These are phyloP conservation scores for Apis dorsata DNA, from an alignment of 1,140 invertebrate species.

Conservation along the genomic window DNA sequence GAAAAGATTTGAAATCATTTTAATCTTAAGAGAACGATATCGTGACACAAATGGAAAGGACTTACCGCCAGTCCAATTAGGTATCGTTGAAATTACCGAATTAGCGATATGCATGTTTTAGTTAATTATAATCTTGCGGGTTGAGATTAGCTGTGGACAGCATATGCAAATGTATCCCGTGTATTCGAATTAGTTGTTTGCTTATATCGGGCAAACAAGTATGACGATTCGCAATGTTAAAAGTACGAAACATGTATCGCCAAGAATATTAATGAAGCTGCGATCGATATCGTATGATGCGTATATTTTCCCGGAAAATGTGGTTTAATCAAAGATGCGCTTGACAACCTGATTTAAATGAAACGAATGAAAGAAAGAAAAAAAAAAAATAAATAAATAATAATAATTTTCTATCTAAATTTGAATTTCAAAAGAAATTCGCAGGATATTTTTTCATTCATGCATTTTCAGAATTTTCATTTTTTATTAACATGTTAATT, in stretches of 20 bases:
- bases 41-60: no score
- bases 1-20: no score
- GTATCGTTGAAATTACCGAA: neutral
- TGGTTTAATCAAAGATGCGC: neutral
- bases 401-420: no score
- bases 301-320: neutral
- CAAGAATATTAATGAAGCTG: neutral
- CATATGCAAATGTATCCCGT: neutral
- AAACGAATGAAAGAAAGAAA: neutral
- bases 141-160: neutral
- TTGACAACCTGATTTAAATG: neutral
- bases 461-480: no score
- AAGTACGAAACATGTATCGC: neutral
- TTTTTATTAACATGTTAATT: no score
- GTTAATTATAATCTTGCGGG: neutral
- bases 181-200: neutral
- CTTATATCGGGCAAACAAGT: neutral
- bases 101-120: neutral
- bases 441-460: no score
- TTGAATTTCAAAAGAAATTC: no score
- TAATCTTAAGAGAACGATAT: no score
- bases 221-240: neutral
- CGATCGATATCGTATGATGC: neutral
- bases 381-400: no score
- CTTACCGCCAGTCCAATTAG: no score